Base-by-base conservation (phyloP, 2,888 invertebrate genomes). In the Pseudococcus jackbeardsleyi region DNA sequence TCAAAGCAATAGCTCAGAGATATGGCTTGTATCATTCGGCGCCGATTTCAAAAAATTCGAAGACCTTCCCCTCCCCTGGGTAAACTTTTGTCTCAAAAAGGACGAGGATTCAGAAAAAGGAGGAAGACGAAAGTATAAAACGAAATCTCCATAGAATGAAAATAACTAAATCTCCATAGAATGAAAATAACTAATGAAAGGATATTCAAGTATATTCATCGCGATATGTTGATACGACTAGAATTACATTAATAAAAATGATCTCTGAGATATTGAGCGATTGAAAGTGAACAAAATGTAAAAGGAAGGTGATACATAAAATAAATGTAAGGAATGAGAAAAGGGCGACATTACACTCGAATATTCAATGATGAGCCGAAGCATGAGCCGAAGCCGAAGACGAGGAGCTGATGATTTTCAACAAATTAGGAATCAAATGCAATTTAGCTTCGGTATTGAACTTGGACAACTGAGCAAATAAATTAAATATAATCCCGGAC, bases 371-470 rank as follows among this genome's bases (percentile, higher is more conserved):
- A 19, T 88, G 85, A 33, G 68, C 88, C 17, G 88, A 88, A 26
- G 84, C 84, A n/a, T 85, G 85, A 5, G 88, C 85, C 33, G 88
- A 88, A 1, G 85, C 26, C 26, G 88, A 42, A 15, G 88, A 88
- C 4, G 88, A 26, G 11, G n/a, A 33, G 39, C 85, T 50, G 7
- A 88, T 39, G 15, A 88, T 85, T 68, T 85, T 88, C 26, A 88
- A 39, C 11, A 88, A 19, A 54, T 88, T 88, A 48, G 88, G 88
- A 48, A 88, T 77, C 48, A 88, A 33, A 22, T 88, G 88, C 11
- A 88, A 3, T 48, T 88, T 88, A 15, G 88, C 88, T 64, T 85
- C 88, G 77, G 85, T 88, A n/a, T 88, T 88, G 77, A 88, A 88
- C 50, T 85, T 84, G 0, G 88, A 88, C 26, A 88, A 39, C 22